Base-by-base conservation (phyloP, 1,140 invertebrate species). In the Drosophila azteca region DNA sequence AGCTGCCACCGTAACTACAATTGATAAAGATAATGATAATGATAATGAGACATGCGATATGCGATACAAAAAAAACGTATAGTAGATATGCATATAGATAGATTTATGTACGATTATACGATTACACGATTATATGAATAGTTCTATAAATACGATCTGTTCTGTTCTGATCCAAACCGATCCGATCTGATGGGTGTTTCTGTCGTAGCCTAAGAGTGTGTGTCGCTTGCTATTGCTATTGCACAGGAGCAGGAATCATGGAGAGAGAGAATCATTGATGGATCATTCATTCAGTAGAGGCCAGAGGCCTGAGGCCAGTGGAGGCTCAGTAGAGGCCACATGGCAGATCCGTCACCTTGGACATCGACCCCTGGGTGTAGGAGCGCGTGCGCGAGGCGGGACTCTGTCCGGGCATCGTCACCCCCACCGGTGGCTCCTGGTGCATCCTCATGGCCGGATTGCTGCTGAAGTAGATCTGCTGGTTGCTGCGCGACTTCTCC, bases 281-380 rank as follows among this genome's bases (percentile, higher is more conserved):
- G 17, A 20, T 20, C 17, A 20, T 20, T 20, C 17, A 20, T 20
- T 20, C 17, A 20, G 17, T 20, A 20, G 29, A 6, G 45, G n/a
- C n/a, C n/a, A 48, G 43, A 45, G 31, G 44, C 48, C 24, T 60
- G 3, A 6, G 7, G 3, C n/a, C n/a, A n/a, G n/a, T n/a, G n/a
- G 4, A 6, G 7, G 2, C 6, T 22, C 90, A 95, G 92, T 95
- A 96, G 63, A 96, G 92, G 63, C 95, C 95, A 24, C 95, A 95
- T 57, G 95, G 94, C 84, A 95, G 93, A 85, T 96, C 95, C 2
- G 95, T 94, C 13, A 96, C 91, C 92, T 95, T 95, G 24, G 93
- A 93, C 92, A 95, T 95, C 39, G 93, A 93, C 8, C 92, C 57
- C 90, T 87, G 74, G 49, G 90, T 88, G 59, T 88, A 84, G 43